Evolutionary conservation across 2,113 vertebrate species (phyloP).

Genomic region (Acinonyx jubatus): DNA sequence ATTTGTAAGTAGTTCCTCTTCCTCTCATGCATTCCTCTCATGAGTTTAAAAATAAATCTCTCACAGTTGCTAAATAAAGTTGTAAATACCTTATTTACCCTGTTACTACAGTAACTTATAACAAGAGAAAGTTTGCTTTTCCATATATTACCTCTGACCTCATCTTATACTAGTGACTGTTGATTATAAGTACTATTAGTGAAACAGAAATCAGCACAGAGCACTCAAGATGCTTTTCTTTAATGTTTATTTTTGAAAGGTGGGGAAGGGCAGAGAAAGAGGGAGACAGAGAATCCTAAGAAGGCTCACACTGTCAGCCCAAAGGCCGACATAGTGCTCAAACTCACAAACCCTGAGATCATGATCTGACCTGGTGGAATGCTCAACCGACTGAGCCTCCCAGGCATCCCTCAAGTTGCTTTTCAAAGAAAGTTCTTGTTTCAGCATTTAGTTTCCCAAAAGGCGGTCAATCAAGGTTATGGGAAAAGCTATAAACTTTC

Average conservation of each 20-base stretch:
- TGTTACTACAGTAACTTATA: slow-evolving; percentile 56
- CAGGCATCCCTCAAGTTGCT: slow-evolving; percentile 38
- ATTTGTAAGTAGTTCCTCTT: background rate
- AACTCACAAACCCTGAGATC: too few relatives aligned
- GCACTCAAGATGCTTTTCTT: slow-evolving; percentile 61
- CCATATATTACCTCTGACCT: slow-evolving; percentile 57
- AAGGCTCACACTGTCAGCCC: too few relatives aligned
- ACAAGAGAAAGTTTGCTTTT: slow-evolving; percentile 34
- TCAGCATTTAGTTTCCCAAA: slow-evolving; percentile 78
- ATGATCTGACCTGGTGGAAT: too few relatives aligned
- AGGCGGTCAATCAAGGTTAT: slow-evolving; percentile 86
- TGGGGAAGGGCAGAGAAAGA: too few relatives aligned
- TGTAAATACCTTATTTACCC: slow-evolving; percentile 41
- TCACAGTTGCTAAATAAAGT: slow-evolving; percentile 57
- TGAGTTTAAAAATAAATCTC: slow-evolving; percentile 44
- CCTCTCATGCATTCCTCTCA: background rate
- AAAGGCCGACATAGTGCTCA: too few relatives aligned
- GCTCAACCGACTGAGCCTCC: too few relatives aligned
- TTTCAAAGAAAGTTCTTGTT: slow-evolving; percentile 76
- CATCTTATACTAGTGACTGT: slow-evolving; percentile 48
- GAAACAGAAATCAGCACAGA: slow-evolving; percentile 79
- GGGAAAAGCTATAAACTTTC: slow-evolving; percentile 85
- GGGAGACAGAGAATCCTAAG: too few relatives aligned
- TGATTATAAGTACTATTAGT: slow-evolving; percentile 81
- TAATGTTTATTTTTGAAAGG: too few relatives aligned